Evolutionary conservation across 2,888 invertebrate genomes (phyloP).

Genomic region (Drosophila phalerata): DNA sequence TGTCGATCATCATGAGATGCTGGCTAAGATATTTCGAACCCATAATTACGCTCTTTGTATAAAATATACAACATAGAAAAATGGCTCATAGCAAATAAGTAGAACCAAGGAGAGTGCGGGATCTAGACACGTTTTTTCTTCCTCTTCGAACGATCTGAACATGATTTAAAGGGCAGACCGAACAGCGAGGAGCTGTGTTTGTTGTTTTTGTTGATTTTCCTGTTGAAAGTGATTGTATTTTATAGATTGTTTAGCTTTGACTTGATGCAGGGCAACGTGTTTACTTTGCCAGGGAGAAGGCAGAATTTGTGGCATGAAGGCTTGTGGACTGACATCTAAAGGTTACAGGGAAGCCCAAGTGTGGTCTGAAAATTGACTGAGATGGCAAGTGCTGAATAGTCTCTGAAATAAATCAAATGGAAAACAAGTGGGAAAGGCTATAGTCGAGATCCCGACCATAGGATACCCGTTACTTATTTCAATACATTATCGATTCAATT

Average conservation of each 20-base stretch:
- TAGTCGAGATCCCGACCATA: too few relatives aligned
- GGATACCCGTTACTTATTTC: too few relatives aligned
- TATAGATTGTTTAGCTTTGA: constrained; percentile 61
- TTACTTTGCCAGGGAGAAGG: constrained; percentile 44
- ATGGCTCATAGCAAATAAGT: constrained; percentile 22
- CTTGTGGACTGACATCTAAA: constrained; percentile 10
- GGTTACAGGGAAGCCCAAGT: neutral
- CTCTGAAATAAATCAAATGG: constrained; percentile 9
- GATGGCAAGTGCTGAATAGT: constrained; percentile 31
- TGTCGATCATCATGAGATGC: constrained; percentile 68
- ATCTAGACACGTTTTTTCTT: constrained; percentile 58
- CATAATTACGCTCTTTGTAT: constrained; percentile 63
- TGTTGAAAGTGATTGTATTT: constrained; percentile 70
- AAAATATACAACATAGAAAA: constrained; percentile 43
- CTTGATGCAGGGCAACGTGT: constrained; percentile 46
- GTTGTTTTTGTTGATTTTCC: constrained; percentile 53
- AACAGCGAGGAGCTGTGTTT: constrained; percentile 9
- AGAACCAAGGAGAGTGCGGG: constrained; percentile 17
- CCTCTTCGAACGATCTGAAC: constrained; percentile 44
- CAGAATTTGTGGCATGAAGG: constrained; percentile 19
- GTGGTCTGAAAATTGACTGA: constrained; percentile 6
- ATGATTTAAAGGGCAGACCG: constrained; percentile 72
- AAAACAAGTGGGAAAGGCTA: too few relatives aligned
- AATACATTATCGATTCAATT: too few relatives aligned
- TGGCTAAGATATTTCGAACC: constrained; percentile 65